These are phyloP conservation scores for Ibycter americanus DNA, from an alignment of 2,797 vertebrate species.

Conservation along the genomic window DNA sequence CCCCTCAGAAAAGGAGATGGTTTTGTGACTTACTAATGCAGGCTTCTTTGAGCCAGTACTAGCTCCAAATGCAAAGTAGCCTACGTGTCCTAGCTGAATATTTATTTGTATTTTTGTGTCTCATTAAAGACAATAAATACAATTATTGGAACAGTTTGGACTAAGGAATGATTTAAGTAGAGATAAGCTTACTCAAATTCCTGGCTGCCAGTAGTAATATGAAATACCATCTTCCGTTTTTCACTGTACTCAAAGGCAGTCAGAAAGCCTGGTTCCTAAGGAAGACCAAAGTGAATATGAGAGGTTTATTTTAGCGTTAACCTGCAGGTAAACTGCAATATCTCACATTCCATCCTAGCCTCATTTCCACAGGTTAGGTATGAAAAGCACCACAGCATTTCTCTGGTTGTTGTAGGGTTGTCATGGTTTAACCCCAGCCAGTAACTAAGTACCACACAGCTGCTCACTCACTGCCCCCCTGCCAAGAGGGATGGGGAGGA, in stretches of 20 bases:
- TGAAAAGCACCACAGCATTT: background rate
- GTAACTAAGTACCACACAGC: no score
- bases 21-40: background rate
- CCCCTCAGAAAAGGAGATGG: background rate
- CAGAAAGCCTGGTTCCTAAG: conserved; percentile 91
- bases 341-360: background rate
- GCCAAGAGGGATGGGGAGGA: no score
- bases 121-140: background rate
- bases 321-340: background rate
- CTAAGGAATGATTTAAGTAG: background rate
- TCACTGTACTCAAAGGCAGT: conserved; percentile 94
- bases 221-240: conserved; percentile 94
- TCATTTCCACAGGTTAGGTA: background rate
- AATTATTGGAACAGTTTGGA: background rate
- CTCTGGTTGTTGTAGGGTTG: background rate
- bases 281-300: background rate
- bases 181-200: conserved; percentile 90
- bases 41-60: background rate
- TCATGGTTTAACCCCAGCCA: no score
- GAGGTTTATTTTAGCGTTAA: background rate
- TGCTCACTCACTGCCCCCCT: no score
- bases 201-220: conserved; percentile 93
- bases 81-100: background rate
- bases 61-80: background rate
- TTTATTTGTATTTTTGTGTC: background rate